These are phyloP conservation scores for Mobula birostris DNA, from an alignment of 2,113 vertebrate genomes.

Conservation along the genomic window DNA sequence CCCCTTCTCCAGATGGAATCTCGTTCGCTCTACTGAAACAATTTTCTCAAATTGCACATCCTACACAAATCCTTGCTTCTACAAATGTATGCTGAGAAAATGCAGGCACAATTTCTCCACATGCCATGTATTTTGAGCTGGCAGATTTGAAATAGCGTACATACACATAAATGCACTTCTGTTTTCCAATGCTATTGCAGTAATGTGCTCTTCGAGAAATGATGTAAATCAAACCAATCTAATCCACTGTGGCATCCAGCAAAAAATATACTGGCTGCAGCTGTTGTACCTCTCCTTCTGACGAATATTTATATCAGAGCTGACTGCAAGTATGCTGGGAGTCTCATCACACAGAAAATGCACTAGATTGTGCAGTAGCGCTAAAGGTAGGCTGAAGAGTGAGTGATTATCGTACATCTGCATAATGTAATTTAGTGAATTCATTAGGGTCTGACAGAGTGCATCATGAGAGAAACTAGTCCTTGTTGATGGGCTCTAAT, in stretches of 20 bases:
- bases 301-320: conserved; percentile 16
- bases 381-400: background rate
- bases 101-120: background rate
- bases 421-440: conserved; percentile 19
- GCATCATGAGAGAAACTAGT: background rate
- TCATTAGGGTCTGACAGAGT: background rate
- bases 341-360: background rate
- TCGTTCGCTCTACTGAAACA: background rate
- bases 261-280: background rate
- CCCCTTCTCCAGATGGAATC: background rate
- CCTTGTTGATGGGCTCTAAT: background rate
- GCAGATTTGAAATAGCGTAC: background rate
- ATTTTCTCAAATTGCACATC: background rate
- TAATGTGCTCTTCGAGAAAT: background rate
- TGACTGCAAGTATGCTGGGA: background rate
- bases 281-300: conserved; percentile 3
- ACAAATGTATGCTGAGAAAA: background rate
- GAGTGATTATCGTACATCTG: background rate
- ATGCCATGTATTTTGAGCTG: background rate
- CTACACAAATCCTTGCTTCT: background rate
- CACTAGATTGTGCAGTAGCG: background rate
- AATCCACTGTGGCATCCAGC: conserved; percentile 14
- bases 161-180: background rate
- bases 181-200: background rate
- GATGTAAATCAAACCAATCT: conserved; percentile 9